Conservation (phyloP, 2,113 vertebrate species). For the Xenopus laevis region DNA sequence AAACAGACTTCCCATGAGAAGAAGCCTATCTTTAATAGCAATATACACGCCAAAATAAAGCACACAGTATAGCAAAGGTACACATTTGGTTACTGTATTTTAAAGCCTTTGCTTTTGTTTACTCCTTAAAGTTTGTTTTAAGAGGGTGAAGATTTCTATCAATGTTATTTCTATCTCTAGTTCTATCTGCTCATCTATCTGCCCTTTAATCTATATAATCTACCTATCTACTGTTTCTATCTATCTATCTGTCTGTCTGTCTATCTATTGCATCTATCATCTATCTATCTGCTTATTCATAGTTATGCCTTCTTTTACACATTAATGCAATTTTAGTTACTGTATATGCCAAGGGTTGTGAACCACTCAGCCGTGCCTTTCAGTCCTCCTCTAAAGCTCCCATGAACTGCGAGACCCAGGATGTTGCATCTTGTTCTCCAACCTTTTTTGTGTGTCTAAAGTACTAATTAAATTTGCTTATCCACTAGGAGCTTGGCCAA, state of each 20-base stretch:
- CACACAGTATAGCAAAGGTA: background rate
- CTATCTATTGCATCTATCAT: no score
- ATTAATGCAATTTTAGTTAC: no score
- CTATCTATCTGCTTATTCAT: no score
- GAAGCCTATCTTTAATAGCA: slow-evolving; percentile 2
- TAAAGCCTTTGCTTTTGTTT: no score
- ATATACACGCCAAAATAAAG: slow-evolving; percentile 14
- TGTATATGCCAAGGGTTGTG: background rate
- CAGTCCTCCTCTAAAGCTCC: slow-evolving; percentile 3
- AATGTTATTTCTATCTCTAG: no score
- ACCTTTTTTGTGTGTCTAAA: slow-evolving; percentile 27
- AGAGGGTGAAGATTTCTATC: no score
- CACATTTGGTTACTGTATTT: background rate
- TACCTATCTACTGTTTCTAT: no score
- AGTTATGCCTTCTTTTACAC: no score
- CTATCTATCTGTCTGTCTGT: no score
- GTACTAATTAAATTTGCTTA: slow-evolving; percentile 36
- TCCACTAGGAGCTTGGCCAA: slow-evolving; percentile 21
- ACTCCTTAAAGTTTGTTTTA: no score
- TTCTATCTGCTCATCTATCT: no score
- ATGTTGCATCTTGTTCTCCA: slow-evolving; percentile 18
- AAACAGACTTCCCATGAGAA: slow-evolving; percentile 15
- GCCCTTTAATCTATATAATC: no score
- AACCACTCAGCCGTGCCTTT: slow-evolving; percentile 8
- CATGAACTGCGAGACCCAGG: slow-evolving; percentile 16